These are phyloP conservation scores for Gasteruption jaculator DNA, from an alignment of 2,888 invertebrate genomes.

Conservation along the genomic window DNA sequence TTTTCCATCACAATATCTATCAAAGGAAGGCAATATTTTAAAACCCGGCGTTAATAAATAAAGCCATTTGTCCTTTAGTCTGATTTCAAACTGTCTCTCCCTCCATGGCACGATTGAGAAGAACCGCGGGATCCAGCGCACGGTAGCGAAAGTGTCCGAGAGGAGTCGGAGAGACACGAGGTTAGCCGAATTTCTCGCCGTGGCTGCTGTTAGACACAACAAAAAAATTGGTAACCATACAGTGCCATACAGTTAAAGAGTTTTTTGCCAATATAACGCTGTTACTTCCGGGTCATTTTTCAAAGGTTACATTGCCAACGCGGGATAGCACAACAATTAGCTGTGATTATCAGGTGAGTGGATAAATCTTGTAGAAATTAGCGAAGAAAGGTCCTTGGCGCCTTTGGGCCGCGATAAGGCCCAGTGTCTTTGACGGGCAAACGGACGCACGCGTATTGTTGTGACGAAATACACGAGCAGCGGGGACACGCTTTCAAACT, in stretches of 20 bases:
- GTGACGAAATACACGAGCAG: constrained; percentile 21
- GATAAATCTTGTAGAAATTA: background rate
- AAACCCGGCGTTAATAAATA: too few relatives aligned
- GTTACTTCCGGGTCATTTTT: constrained; percentile 26
- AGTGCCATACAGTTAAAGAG: too few relatives aligned
- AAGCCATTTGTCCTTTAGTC: too few relatives aligned
- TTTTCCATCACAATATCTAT: too few relatives aligned
- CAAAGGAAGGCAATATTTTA: too few relatives aligned
- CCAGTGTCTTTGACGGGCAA: constrained; percentile 27
- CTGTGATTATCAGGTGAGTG: constrained; percentile 21
- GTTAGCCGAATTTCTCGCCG: constrained; percentile 37
- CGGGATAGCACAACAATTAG: constrained; percentile 15
- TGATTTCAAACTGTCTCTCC: too few relatives aligned
- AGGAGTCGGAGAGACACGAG: constrained; percentile 29
- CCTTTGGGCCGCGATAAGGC: constrained; percentile 28
- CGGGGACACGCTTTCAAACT: constrained; percentile 2
- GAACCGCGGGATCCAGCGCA: constrained; percentile 21
- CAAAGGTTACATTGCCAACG: constrained; percentile 18
- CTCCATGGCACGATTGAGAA: too few relatives aligned
- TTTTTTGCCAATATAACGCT: constrained; percentile 36
- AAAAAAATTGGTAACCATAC: constrained; percentile 41
- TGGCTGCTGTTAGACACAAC: constrained; percentile 47
- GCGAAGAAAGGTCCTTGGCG: constrained; percentile 18
- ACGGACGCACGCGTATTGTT: constrained; percentile 38
- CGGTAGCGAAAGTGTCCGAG: constrained; percentile 21